Base-by-base conservation (phyloP, 53 echinoderm and acorn worm species). In the Luidia sarsii region DNA sequence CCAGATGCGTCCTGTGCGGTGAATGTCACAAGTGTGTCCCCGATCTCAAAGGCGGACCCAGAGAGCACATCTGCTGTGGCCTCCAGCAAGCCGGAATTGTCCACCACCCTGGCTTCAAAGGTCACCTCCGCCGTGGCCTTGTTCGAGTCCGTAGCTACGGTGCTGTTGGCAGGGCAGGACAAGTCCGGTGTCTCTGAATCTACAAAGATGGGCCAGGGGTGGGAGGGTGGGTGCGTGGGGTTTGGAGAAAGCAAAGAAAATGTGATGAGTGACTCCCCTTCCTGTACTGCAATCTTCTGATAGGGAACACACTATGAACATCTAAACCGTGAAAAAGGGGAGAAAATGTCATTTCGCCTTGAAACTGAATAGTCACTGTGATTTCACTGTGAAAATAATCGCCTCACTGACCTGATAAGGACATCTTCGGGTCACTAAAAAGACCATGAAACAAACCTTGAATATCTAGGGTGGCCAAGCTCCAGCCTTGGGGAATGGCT, bases 141-240 rank as follows among this genome's bases (percentile, higher is more conserved):
- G 2, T 20, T 6, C 3, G 15, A 3, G 18, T 34, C 35, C 2
- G 63, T 35, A 36, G 35, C 32, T 10, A 20, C 36, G 37, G 14
- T 63, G 35, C 33, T 29, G 3, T 63, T 29, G 13, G 15, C 35
- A 7, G 63, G 63, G 20, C 63, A 63, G 35, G 63, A 1, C 18
- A 63, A 19, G 19, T 63, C 63, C 18, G 63, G 63, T 16, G 63
- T 63, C 32, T 63, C 34, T 7, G 36, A 63, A 13, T 63, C 63
- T 63, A 55, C 22, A 25, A 55, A 23, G 50, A 13, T 16, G 20
- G 50, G 2, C 2, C 8, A 49, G 14, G 8, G 50, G 50, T 16
- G 3, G 20, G 50, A 20, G 50, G 50, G 50, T n/a, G 50, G 14
- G 10, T 16, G 50, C 20, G 3, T 3, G 50, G 50, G 50, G 14